These are phyloP conservation scores for Aphelenchoides fujianensis DNA, from an alignment of 1,140 invertebrate species.

Conservation along the genomic window DNA sequence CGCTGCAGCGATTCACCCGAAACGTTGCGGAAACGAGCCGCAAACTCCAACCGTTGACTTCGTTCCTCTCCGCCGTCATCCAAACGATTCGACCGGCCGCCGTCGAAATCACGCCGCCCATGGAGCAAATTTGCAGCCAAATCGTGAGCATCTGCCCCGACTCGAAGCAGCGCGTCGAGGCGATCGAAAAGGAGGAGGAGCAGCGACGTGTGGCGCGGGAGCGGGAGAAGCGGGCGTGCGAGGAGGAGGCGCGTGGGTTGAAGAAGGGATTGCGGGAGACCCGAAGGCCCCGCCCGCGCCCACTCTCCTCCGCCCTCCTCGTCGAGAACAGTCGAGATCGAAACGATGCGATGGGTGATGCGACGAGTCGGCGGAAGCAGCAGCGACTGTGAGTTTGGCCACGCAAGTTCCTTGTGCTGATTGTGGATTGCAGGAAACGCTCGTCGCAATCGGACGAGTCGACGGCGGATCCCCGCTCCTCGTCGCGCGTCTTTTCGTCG, in stretches of 20 bases:
- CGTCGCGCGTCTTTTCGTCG: conserved; percentile 16
- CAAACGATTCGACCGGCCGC: conserved; percentile 36
- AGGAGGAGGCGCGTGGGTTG: conserved; percentile 31
- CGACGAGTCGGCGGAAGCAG: conserved; percentile 6
- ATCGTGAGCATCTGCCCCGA: conserved; percentile 54
- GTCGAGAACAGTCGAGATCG: conserved; percentile 44
- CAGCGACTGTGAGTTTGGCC: conserved; percentile 25
- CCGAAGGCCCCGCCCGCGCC: conserved; percentile 22
- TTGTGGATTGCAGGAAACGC: conserved; percentile 21
- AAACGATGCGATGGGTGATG: background rate
- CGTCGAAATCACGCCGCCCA: conserved; percentile 49
- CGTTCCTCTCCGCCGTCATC: conserved; percentile 47
- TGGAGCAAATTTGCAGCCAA: conserved; percentile 60
- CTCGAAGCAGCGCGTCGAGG: conserved; percentile 47
- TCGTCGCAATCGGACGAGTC: conserved; percentile 18
- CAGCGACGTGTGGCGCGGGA: conserved; percentile 33
- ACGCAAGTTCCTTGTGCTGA: conserved; percentile 2
- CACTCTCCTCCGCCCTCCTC: conserved; percentile 26
- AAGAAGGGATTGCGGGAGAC: conserved; percentile 36
- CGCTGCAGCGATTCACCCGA: conserved; percentile 47
- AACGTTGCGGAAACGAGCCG: conserved; percentile 36
- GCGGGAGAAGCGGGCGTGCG: conserved; percentile 35
- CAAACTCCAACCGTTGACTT: conserved; percentile 52
- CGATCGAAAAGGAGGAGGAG: conserved; percentile 60
- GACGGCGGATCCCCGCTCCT: background rate